phyloP scores from a whole-genome alignment of 2,113 vertebrate genomes.

The Bos taurus region ARS-UCD2.0 NC_037351.1:1187001-1187500 shows the following conservation, averaged over 20 bases:
- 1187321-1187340: too few relatives aligned
- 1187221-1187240: accelerated
- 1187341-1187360: background rate
- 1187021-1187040: background rate
- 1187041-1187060: background rate
- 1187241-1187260: background rate
- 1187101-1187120: accelerated
- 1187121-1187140: too few relatives aligned
- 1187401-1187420: background rate
- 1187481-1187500: background rate
- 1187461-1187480: background rate
- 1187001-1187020: background rate
- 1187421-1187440: background rate
- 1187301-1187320: background rate
- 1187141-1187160: background rate
- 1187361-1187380: background rate
- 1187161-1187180: background rate
- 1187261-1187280: background rate
- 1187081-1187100: background rate
- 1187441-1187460: background rate
- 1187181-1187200: background rate
- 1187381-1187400: accelerated
- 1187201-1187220: background rate
- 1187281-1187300: background rate
- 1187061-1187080: background rate